phyloP scores from a whole-genome alignment of 2,888 invertebrate genomes.

The Drosophila tanythrix region DNA sequence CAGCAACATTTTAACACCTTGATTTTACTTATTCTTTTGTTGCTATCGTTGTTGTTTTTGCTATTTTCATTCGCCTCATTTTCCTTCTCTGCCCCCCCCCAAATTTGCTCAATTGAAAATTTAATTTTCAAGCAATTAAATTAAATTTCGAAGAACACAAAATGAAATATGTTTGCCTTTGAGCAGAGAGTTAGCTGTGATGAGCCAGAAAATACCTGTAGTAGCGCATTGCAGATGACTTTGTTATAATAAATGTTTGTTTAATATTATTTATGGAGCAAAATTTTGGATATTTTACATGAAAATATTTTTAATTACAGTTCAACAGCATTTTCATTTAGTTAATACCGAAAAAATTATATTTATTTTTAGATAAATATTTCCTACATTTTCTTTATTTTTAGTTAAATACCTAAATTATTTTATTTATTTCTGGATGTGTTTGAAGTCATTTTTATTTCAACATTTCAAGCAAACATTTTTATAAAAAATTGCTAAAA shows the following conservation, averaged over 20 bases:
- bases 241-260: neutral
- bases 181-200: neutral
- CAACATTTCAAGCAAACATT: neutral
- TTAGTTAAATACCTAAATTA: neutral
- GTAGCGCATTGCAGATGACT: neutral
- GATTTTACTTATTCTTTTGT: conserved; percentile 18
- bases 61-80: conserved; percentile 4
- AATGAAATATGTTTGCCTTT: conserved; percentile 3
- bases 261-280: neutral
- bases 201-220: conserved; percentile 6
- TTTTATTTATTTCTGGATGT: neutral
- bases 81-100: neutral
- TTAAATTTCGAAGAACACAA: conserved; percentile 64
- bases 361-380: neutral
- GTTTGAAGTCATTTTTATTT: neutral
- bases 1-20: conserved; percentile 51
- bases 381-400: neutral
- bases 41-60: conserved; percentile 21
- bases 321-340: neutral
- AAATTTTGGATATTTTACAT: accelerated
- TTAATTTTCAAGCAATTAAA: conserved; percentile 74
- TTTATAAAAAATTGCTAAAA: neutral
- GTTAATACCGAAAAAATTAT: neutral
- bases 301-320: too few species aligned
- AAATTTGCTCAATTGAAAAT: conserved; percentile 65